These are phyloP conservation scores for Periophthalmus magnuspinnatus DNA, from an alignment of 2,797 vertebrate genomes.

Conservation along the genomic window DNA sequence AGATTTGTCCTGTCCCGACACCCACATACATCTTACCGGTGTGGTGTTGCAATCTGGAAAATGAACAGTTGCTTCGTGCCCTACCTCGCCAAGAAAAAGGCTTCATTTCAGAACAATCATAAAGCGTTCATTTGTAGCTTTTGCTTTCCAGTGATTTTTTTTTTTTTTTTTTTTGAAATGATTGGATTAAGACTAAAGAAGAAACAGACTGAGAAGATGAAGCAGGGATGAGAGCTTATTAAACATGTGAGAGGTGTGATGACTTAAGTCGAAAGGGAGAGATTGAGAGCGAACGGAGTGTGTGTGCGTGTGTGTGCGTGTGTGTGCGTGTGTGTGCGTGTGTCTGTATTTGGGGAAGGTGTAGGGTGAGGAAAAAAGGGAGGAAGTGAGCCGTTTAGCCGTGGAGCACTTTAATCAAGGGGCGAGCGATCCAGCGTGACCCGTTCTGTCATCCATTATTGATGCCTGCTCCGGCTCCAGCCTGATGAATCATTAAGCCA, in stretches of 20 bases:
- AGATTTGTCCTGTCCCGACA: conserved; percentile 76
- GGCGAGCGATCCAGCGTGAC: conserved; percentile 74
- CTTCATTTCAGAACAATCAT: conserved; percentile 62
- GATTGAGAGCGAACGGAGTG: conserved; percentile 45
- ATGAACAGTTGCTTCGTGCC: conserved; percentile 53
- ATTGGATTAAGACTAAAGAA: conserved; percentile 72
- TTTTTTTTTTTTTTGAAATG: conserved; percentile 15
- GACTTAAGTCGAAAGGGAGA: conserved; percentile 57
- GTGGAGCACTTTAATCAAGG: conserved; percentile 78
- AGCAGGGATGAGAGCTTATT: conserved; percentile 64
- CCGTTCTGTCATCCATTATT: conserved; percentile 79
- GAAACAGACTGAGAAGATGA: conserved; percentile 61
- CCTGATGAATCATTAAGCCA: conserved; percentile 81
- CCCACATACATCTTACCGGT: conserved; percentile 64
- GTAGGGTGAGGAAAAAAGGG: conserved; percentile 50
- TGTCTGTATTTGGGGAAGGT: conserved; percentile 45
- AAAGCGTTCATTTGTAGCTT: conserved; percentile 63
- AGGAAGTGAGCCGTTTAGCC: conserved; percentile 73
- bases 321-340: conserved; percentile 18
- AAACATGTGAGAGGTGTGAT: conserved; percentile 65
- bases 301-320: conserved; percentile 30
- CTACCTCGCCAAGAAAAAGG: conserved; percentile 55
- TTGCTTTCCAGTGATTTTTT: conserved; percentile 35
- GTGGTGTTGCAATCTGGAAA: conserved; percentile 19
- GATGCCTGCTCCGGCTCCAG: conserved; percentile 72